Percentiles rank a stretch among this genome's conserved stretches.
phyloP scores from a whole-genome alignment of 1,140 invertebrate species.

The Leptonema lineaticorne region DNA sequence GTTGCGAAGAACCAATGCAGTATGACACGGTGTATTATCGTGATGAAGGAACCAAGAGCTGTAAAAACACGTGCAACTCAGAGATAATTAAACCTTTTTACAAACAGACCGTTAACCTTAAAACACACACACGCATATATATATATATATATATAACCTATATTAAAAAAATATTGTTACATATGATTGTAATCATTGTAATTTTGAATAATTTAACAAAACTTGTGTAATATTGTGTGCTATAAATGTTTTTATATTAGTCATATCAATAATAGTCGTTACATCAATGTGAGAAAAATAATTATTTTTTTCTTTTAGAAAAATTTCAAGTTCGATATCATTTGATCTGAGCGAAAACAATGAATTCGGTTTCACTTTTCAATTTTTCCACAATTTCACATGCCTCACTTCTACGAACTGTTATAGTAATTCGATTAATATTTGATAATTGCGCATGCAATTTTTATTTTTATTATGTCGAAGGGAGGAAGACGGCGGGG shows the following conservation, averaged over 20 bases:
- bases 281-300: not conserved
- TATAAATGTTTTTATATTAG: not conserved
- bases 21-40: too few relatives aligned
- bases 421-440: constrained; percentile 16
- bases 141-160: too few relatives aligned
- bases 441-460: not conserved
- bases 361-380: not conserved
- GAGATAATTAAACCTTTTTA: too few relatives aligned
- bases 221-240: not conserved
- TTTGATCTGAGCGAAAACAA: not conserved
- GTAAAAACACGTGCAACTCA: too few relatives aligned
- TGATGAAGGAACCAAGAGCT: too few relatives aligned
- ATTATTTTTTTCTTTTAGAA: not conserved
- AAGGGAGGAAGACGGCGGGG: too few relatives aligned
- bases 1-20: too few relatives aligned
- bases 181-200: too few relatives aligned
- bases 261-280: not conserved
- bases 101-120: too few relatives aligned
- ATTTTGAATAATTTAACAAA: too few relatives aligned
- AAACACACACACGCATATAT: too few relatives aligned
- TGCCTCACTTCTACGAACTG: not conserved
- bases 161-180: too few relatives aligned
- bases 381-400: not conserved
- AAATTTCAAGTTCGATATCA: constrained; percentile 2
- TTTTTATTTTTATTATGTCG: constrained; percentile 7